Evolutionary conservation across 92 coral and sea anemone species (phyloP).

Genomic region (Siderastrea siderea): DNA sequence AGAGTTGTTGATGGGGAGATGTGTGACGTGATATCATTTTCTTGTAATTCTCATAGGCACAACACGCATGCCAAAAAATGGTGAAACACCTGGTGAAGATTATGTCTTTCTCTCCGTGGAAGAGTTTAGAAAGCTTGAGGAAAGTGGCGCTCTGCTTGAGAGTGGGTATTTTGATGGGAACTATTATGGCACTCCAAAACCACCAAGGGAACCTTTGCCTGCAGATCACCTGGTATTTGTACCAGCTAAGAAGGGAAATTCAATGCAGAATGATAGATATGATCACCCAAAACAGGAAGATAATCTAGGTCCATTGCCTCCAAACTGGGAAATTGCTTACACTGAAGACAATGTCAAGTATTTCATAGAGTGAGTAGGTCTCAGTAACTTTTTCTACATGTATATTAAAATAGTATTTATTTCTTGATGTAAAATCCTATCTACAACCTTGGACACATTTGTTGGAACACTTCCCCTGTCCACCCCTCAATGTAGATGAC

Average conservation of each 20-base stretch:
- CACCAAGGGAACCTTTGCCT: conserved; percentile 70
- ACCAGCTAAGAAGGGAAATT: conserved; percentile 15
- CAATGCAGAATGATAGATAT: not conserved
- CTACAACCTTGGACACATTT: no score
- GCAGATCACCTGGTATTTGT: conserved; percentile 44
- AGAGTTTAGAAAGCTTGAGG: conserved; percentile 82
- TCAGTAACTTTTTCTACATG: not conserved
- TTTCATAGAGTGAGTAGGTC: conserved; percentile 85
- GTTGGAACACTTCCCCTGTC: no score
- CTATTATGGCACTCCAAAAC: conserved; percentile 98
- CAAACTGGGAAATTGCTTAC: conserved; percentile 96
- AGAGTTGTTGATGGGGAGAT: no score
- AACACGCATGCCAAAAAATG: conserved; percentile 91
- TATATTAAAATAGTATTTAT: not conserved
- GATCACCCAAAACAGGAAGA: conserved; percentile 52
- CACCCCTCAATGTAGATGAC: no score
- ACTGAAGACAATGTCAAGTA: conserved; percentile 93
- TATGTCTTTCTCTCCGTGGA: conserved; percentile 88
- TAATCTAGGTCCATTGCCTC: conserved; percentile 85
- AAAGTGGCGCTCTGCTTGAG: conserved; percentile 88
- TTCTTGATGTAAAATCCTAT: not conserved
- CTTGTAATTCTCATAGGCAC: conserved; percentile 70
- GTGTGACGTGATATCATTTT: not conserved
- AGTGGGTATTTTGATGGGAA: conserved; percentile 95
- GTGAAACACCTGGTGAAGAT: conserved; percentile 93